Evolutionary conservation across 1,140 invertebrate genomes (phyloP), one percentile per base, ranked within the genome.

Genomic region (Lysiphlebus fabarum): DNA sequence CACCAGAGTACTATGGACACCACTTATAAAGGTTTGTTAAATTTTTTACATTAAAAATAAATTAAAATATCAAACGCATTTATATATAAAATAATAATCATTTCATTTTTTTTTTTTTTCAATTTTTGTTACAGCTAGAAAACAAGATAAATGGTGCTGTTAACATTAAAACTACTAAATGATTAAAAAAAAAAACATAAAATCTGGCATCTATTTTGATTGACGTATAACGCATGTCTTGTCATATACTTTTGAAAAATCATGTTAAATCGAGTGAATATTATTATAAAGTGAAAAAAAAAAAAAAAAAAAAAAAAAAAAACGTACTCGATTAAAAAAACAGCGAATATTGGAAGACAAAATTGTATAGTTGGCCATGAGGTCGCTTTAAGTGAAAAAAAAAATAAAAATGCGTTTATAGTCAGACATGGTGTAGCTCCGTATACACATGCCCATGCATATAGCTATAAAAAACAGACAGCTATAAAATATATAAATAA

Each of bases 1-100:
- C 89, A 65, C 87, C 90, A 62, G 90, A 93, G 80, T 93, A 93
- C 83, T 93, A 93, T 77, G 90, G 90, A 67, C 91, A 93, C 82
- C 90, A 91, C 81, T 88, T 92, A 85, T 92, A 90, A 80, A 79
- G 76, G 78, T 79, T 72, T 66, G 12, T 47, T 37, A 12, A 8
- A 45, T 42, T 14, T 38, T 42, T 40, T 40, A 6, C 38, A 40
- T 6, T 40, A 40, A 40, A 14, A 48, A 26, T 48, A 7, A 33
- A 48, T 26, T 26, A 48, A 48, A 45, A 11, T 4, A 12, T 17
- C 9, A 12, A n/a, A 33, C 44, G 10, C 42, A 44, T 11, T 36
- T 44, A 8, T 7, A 4, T 10, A 49, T 36, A 36, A 14, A 8
- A 14, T 36, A 12, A 37, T 36, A 37, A 26, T 17, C 41, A 34